Conservation (phyloP, 2,113 vertebrate genomes). For the Ariopsis seemanni region DNA sequence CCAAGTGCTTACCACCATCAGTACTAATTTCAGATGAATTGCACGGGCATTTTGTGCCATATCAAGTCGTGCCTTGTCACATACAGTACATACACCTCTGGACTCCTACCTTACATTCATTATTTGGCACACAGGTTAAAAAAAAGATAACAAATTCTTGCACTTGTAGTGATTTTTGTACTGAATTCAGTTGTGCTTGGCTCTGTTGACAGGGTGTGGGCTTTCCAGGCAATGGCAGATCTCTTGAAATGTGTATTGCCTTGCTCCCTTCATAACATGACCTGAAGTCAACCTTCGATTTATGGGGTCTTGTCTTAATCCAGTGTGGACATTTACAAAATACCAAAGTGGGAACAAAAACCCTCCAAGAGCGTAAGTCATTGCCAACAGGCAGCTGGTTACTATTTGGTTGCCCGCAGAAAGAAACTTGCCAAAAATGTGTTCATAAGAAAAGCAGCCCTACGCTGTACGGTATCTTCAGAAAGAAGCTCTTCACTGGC, state of each 20-base stretch:
- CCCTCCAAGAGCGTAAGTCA: conserved; percentile 39
- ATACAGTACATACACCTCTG: too few species aligned
- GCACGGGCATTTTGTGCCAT: background rate
- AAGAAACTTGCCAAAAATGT: conserved; percentile 56
- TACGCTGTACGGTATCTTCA: conserved; percentile 20
- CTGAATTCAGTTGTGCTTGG: conserved; percentile 32
- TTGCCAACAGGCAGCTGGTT: conserved; percentile 63
- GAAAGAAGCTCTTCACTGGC: conserved; percentile 48
- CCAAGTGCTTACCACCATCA: background rate
- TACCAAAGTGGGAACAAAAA: conserved; percentile 53
- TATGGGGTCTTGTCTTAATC: conserved; percentile 56
- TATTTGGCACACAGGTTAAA: background rate
- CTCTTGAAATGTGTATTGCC: conserved; percentile 4
- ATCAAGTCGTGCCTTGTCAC: background rate
- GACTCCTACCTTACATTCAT: background rate
- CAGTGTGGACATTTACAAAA: conserved; percentile 56
- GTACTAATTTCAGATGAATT: background rate
- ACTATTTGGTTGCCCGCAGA: conserved; percentile 59
- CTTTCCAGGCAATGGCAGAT: conserved; percentile 12
- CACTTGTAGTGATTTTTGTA: conserved; percentile 4
- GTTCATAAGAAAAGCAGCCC: conserved; percentile 54
- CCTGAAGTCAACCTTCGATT: conserved; percentile 55
- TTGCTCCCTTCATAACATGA: conserved; percentile 41
- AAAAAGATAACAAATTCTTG: conserved; percentile 5
- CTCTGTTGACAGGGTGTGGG: conserved; percentile 20